Conservation (phyloP, 2,113 vertebrate genomes). For the Xiphophorus maculatus region DNA sequence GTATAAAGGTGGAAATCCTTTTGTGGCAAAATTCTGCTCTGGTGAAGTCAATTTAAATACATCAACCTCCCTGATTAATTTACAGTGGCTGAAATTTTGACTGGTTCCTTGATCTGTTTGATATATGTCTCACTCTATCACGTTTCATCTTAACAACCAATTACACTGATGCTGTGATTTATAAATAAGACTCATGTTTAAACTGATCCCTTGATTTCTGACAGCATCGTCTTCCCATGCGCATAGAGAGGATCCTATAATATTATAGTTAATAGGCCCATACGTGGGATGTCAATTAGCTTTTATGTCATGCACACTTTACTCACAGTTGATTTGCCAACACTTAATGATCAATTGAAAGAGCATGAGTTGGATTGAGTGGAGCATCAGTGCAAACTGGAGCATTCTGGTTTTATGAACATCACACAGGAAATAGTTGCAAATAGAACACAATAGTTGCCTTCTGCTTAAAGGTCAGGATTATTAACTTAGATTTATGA, state of each 20-base stretch:
- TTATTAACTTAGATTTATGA: background rate
- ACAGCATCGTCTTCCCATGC: constrained; percentile 37
- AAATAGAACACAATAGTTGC: background rate
- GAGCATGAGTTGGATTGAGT: constrained; percentile 16
- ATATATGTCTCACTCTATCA: constrained; percentile 57
- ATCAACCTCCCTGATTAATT: constrained; percentile 25
- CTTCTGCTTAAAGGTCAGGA: background rate
- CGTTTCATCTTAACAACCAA: constrained; percentile 62
- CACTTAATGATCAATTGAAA: constrained; percentile 37
- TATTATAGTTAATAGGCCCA: constrained; percentile 58
- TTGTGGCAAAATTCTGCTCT: constrained; percentile 29
- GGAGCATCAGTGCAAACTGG: constrained; percentile 7
- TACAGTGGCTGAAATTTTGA: constrained; percentile 34
- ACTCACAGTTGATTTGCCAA: constrained; percentile 15
- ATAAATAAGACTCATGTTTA: constrained; percentile 62
- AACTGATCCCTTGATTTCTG: constrained; percentile 69
- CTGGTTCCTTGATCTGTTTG: constrained; percentile 51
- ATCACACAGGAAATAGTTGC: background rate
- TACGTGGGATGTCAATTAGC: constrained; percentile 64
- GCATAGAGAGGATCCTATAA: constrained; percentile 39
- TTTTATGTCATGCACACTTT: constrained; percentile 57
- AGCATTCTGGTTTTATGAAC: constrained; percentile 3
- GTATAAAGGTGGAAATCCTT: no score
- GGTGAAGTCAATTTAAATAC: constrained; percentile 44
- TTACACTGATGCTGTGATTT: constrained; percentile 57